phyloP scores from a whole-genome alignment of 2,888 invertebrate species.

The Aelia acuminata region DNA sequence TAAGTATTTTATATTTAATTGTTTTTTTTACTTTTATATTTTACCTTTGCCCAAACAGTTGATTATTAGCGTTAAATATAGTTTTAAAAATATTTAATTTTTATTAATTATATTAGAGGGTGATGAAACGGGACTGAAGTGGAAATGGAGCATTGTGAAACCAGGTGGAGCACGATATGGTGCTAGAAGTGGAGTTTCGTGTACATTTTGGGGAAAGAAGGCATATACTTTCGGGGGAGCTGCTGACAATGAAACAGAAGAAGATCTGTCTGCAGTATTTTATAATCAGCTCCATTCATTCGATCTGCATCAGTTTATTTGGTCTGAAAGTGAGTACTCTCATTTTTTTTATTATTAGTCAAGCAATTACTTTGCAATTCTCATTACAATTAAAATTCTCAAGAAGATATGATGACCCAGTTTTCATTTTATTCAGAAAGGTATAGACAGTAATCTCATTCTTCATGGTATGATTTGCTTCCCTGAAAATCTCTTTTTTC shows the following conservation, averaged over 20 bases:
- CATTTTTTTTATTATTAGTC: not conserved
- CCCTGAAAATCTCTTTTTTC: no score
- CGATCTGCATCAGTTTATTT: conserved; percentile 81
- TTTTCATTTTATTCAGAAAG: no score
- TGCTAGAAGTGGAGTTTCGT: conserved; percentile 79
- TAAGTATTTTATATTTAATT: not conserved
- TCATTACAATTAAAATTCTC: no score
- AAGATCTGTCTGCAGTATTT: conserved; percentile 83
- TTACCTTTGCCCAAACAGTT: not conserved
- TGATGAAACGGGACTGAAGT: conserved; percentile 75
- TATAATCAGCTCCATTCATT: conserved; percentile 84
- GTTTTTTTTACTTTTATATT: no score
- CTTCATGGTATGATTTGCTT: no score
- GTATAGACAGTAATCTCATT: no score
- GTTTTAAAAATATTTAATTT: no score
- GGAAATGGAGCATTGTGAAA: conserved; percentile 80
- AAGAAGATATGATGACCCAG: no score
- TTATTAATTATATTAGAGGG: conserved; percentile 71
- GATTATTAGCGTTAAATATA: not conserved
- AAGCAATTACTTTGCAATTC: no score
- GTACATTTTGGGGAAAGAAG: conserved; percentile 76
- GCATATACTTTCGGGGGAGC: conserved; percentile 92
- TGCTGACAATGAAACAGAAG: conserved; percentile 86
- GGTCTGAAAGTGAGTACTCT: conserved; percentile 75
- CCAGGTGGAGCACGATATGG: conserved; percentile 77